Base-by-base conservation (phyloP, 2,113 vertebrate species). In the Ochotona princeps region DNA sequence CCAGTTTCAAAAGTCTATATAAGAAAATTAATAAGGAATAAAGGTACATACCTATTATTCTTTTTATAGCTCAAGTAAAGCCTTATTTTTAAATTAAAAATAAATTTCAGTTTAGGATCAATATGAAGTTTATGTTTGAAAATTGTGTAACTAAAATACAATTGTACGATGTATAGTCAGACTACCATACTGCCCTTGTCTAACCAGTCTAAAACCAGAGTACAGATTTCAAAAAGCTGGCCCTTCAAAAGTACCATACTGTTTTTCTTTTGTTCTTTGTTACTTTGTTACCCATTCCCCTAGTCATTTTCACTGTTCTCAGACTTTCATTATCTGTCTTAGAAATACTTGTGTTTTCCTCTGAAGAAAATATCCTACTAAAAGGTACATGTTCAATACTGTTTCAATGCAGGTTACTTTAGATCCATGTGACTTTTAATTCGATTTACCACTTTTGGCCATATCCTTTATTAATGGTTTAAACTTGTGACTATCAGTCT, bases 271-370 rank as follows among this genome's bases (percentile, higher is more conserved):
- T 92, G 81, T 97, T 97, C 93, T 97, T 92, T 85, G 86, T 90
- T 26, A 26, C n/a, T 94, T 49, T 82, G 67, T 84, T 86, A 83
- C 54, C 83, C 95, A 96, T 97, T 96, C 93, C 95, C 95, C 85
- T 95, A 94, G 60, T 89, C 93, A 92, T 97, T 98, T 97, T 96
- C 97, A 35, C 65, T 78, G 49, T 73, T 97, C 91, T 97, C 97
- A 94, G 82, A 84, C 67, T 81, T 26, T 95, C 96, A 96, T 97
- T 96, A 90, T 96, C 97, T 94, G 93, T 95, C 96, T 93, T 85
- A 97, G 93, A 95, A 97, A 96, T 87, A 95, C 61, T 91, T 65
- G 70, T 23, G 92, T 47, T 87, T 94, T 92, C 91, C 90, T 96
- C 92, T 92, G 95, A 97, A 83, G 94, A 95, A 95, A 14, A 30